Conservation (phyloP, 2,888 invertebrate species). For the Epistrophe eligans region DNA sequence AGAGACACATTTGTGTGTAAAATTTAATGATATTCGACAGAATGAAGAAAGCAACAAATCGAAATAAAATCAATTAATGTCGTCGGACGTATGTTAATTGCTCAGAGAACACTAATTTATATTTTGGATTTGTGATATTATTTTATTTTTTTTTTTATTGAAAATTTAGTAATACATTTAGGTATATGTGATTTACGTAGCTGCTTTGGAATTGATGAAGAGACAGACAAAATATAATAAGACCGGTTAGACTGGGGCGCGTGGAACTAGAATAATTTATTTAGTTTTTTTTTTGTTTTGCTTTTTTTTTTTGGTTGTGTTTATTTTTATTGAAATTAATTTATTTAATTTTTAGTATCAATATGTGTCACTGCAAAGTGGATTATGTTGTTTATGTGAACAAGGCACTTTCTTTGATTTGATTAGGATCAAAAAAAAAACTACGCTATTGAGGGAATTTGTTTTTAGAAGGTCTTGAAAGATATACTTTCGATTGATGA, state of each 20-base stretch:
- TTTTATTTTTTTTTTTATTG: conserved; percentile 19
- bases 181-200: conserved; percentile 60
- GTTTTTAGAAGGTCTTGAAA: neutral
- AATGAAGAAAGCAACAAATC: conserved; percentile 67
- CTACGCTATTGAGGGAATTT: neutral
- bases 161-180: conserved; percentile 24
- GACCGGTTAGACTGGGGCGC: conserved; percentile 64
- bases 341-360: conserved; percentile 58
- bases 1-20: conserved; percentile 57
- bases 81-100: conserved; percentile 72
- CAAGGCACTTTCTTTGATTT: conserved; percentile 33
- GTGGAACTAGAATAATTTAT: conserved; percentile 51
- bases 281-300: neutral
- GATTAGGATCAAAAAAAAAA: neutral
- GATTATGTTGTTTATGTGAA: conserved; percentile 41
- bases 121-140: conserved; percentile 51
- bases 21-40: conserved; percentile 60
- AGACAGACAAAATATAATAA: neutral
- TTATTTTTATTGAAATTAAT: conserved; percentile 59
- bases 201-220: neutral
- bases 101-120: conserved; percentile 65
- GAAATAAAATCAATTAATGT: conserved; percentile 73
- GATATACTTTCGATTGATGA: neutral
- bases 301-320: neutral
- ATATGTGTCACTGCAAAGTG: conserved; percentile 62